Conservation (phyloP, 2,797 vertebrate genomes). For the Acanthurus leucopareius region DNA sequence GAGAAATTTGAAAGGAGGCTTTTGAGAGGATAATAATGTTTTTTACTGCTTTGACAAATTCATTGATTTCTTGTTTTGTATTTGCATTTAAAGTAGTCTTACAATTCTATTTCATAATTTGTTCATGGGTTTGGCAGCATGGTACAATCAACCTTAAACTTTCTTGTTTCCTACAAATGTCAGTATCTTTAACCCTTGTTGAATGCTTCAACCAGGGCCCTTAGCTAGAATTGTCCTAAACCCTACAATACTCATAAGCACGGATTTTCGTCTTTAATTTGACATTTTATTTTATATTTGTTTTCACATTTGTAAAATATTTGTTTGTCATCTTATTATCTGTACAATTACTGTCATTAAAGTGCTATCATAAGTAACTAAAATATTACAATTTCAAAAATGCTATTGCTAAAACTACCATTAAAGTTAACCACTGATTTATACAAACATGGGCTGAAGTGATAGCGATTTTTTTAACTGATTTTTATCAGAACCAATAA, state of each 20-base stretch:
- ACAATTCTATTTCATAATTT: neutral
- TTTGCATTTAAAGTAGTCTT: neutral
- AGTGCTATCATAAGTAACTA: neutral
- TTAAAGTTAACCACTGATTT: neutral
- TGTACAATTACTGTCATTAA: neutral
- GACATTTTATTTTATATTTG: neutral
- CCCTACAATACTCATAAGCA: neutral
- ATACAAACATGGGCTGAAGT: neutral
- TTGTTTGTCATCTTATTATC: neutral
- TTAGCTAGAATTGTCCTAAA: neutral
- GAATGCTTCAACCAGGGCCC: neutral
- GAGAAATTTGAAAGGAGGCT: neutral
- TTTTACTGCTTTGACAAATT: neutral
- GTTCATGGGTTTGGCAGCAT: neutral
- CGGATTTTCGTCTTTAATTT: neutral
- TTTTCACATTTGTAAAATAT: neutral
- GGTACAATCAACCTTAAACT: neutral
- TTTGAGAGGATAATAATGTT: neutral
- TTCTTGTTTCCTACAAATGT: neutral
- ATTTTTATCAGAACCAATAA: constrained; percentile 4
- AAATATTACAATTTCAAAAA: too few species aligned
- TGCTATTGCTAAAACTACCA: neutral
- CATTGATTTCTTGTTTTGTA: neutral
- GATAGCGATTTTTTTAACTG: neutral
- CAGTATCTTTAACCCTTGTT: neutral